A percentile compares a stretch with the other conserved stretches of the same genome.
These are phyloP conservation scores for Tachysurus vachellii DNA, from an alignment of 2,113 vertebrate genomes.

Conservation along the genomic window DNA sequence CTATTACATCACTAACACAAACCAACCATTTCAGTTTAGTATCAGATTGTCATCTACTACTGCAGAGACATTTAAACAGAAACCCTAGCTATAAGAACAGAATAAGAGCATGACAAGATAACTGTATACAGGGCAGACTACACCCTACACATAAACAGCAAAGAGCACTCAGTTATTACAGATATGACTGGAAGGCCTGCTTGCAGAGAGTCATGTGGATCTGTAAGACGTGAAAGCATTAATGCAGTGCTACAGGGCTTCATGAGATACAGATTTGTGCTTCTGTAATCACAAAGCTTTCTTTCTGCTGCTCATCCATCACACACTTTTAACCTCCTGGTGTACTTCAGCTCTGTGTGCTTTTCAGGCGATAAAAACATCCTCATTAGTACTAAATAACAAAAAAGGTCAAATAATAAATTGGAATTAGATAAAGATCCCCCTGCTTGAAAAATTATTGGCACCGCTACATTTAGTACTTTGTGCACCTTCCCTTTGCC, in stretches of 20 bases:
- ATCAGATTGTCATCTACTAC: neutral
- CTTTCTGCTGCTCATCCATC: conserved; percentile 7
- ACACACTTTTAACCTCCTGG: neutral
- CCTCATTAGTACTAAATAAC: neutral
- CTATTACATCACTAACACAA: conserved; percentile 12
- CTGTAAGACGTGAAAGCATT: conserved; percentile 28
- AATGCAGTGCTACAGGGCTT: conserved; percentile 12
- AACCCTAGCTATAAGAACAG: too few species aligned
- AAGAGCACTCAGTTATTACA: conserved; percentile 60
- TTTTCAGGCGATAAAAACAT: neutral
- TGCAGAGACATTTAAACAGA: neutral
- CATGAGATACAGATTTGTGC: conserved; percentile 30
- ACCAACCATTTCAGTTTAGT: neutral
- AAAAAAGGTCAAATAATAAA: neutral
- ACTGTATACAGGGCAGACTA: neutral
- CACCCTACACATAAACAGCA: conserved; percentile 15
- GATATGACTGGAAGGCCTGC: conserved; percentile 37
- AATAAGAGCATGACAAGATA: conserved; percentile 3
- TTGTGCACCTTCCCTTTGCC: neutral
- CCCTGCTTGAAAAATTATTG: neutral
- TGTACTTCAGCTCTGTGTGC: neutral
- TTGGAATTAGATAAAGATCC: neutral
- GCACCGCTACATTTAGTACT: neutral
- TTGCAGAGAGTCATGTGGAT: conserved; percentile 2
- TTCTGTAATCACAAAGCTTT: neutral